phyloP scores from a whole-genome alignment of 2,113 vertebrate species.

The Ptilorrhoa leucosticta region DNA sequence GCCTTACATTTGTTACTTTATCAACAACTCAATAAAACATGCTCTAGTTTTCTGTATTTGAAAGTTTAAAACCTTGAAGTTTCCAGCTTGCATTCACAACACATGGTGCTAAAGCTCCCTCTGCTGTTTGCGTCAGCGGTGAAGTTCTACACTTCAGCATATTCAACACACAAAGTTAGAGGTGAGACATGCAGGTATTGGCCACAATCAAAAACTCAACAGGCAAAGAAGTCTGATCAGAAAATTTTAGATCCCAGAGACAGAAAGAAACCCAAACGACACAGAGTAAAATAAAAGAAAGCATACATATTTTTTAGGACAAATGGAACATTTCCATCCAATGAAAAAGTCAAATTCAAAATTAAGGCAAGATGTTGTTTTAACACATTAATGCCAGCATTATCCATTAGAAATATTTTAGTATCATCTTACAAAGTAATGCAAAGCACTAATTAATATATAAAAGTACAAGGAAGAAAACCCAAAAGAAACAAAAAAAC shows the following conservation, averaged over 20 bases:
- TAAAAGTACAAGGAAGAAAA: background rate
- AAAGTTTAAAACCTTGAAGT: background rate
- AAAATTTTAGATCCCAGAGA: background rate
- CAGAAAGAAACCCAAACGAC: accelerated
- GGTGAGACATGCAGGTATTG: accelerated
- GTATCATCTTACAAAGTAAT: background rate
- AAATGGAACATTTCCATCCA: background rate
- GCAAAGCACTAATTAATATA: background rate
- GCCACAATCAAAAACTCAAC: background rate
- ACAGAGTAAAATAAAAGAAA: background rate
- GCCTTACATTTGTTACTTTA: background rate
- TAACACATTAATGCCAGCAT: background rate
- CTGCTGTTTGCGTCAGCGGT: conserved; percentile 16
- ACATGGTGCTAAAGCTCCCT: conserved; percentile 7
- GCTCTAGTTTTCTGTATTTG: background rate
- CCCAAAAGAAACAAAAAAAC: background rate
- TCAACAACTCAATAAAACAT: background rate
- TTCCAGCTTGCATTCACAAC: background rate
- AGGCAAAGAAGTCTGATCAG: background rate
- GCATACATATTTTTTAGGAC: background rate
- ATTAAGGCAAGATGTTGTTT: background rate
- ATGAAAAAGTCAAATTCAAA: background rate
- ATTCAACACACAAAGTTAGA: background rate
- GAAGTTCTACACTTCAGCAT: background rate
- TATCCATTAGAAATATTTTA: background rate